A percentile compares a stretch with the other conserved stretches of the same genome.
Conservation (phyloP, 2,113 vertebrate genomes). For the Apus apus region DNA sequence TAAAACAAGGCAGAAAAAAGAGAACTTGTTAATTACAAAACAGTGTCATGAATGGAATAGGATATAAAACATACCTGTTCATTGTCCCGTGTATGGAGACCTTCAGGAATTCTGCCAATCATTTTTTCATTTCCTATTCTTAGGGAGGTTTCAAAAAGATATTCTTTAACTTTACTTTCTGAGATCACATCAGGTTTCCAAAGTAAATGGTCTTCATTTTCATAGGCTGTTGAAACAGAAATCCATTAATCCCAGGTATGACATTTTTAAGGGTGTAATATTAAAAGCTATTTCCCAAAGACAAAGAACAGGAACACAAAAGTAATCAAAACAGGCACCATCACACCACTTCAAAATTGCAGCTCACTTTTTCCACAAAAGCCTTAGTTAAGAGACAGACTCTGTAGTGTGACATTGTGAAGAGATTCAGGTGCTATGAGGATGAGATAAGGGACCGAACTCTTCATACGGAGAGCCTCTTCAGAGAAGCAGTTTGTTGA, state of each 20-base stretch:
- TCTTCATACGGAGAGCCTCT: neutral
- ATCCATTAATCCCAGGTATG: neutral
- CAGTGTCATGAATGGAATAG: neutral
- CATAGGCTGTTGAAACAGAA: slow-evolving; percentile 82
- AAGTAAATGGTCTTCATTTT: slow-evolving; percentile 92
- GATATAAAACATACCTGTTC: slow-evolving; percentile 83
- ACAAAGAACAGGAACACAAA: neutral
- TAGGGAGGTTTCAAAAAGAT: slow-evolving; percentile 86
- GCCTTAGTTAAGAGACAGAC: neutral
- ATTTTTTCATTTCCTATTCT: slow-evolving; percentile 82
- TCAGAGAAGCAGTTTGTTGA: neutral
- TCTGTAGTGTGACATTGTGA: neutral
- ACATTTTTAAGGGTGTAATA: neutral
- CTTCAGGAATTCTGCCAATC: slow-evolving; percentile 78
- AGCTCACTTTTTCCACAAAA: neutral
- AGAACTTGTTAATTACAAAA: too few species aligned
- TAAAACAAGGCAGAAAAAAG: too few species aligned
- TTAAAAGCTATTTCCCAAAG: neutral
- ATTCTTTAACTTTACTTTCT: slow-evolving; percentile 90
- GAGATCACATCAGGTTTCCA: slow-evolving; percentile 89
- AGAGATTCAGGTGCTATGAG: neutral
- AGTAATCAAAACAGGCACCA: neutral
- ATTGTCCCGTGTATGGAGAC: slow-evolving; percentile 85
- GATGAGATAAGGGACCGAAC: neutral
- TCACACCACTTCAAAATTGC: neutral